Evolutionary conservation across 2,113 vertebrate genomes (phyloP).

Genomic region (Chrysochloris asiatica): DNA sequence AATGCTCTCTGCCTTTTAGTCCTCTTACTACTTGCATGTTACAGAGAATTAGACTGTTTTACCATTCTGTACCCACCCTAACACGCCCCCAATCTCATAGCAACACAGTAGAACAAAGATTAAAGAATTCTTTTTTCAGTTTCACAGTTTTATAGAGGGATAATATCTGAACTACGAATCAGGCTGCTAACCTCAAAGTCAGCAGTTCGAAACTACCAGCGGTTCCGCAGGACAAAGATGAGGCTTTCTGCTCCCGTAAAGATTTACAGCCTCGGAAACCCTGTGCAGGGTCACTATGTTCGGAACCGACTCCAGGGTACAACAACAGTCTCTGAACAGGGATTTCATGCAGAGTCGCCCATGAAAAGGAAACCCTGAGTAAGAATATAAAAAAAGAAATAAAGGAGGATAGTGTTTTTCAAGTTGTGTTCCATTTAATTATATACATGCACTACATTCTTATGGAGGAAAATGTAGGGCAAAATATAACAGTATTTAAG

Average conservation of each 20-base stretch:
- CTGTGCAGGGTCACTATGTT: background rate
- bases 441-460: background rate
- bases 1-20: background rate
- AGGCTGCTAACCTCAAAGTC: too few relatives aligned
- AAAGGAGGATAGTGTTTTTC: constrained; percentile 22
- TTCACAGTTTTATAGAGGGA: background rate
- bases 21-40: background rate
- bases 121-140: background rate
- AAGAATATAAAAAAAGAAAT: background rate
- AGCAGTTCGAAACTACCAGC: too few relatives aligned
- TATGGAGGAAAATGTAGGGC: background rate
- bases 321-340: background rate
- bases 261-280: too few relatives aligned
- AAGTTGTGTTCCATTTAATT: background rate
- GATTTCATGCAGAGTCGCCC: background rate
- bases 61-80: background rate
- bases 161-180: background rate
- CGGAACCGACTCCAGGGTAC: too few relatives aligned
- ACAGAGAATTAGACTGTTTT: background rate
- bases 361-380: constrained; percentile 43
- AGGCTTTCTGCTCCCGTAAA: too few relatives aligned
- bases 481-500: constrained; percentile 9
- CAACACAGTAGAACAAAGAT: background rate
- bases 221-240: too few relatives aligned
- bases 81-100: background rate